Base-by-base conservation (phyloP, 2,888 invertebrate genomes). In the Eilema caniola region DNA sequence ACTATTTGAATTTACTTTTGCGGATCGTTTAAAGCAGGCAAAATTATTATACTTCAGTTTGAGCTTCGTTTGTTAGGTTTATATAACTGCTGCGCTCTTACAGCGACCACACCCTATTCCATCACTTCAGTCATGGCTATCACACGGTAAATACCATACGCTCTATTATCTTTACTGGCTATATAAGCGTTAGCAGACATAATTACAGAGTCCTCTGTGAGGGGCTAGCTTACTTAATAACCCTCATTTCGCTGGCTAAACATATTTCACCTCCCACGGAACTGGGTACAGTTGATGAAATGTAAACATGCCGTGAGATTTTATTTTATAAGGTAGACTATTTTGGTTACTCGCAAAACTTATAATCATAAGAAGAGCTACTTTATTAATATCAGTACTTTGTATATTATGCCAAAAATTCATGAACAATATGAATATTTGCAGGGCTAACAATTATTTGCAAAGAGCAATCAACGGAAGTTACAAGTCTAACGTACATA, bases 111-210 rank as follows among this genome's bases (percentile, higher is more conserved):
- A 77, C 74, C 77, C 67, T 59, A 65, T 73, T 28, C 61, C 63
- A 71, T 76, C 82, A 83, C 84, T 85, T 85, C 84, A 79, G 84
- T 86, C 83, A 79, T 79, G 81, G 81, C 83, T 84, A 86, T 87
- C 85, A 77, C 77, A 81, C 82, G 82, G 83, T 84, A 86, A 86
- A 88, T 85, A 88, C 86, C 85, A 87, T 85, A 87, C 85, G 80
- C 75, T 82, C 74, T 78, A 78, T 82, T 85, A 82, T 86, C 84
- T 81, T 74, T 76, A 67, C 73, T 68, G 80, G 79, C 79, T 79
- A 85, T 84, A 84, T 59, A 88, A 85, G 53, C 84, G 79, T 83
- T 82, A 80, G 80, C 83, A 80, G 79, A 81, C 82, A 78, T 84
- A 86, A 86, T 86, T 85, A 85, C 74, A 68, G 71, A 72, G 73